Percentiles rank a stretch among this genome's conserved stretches.
Evolutionary conservation across 2,113 vertebrate species (phyloP).

Genomic region (Polyodon spathula): DNA sequence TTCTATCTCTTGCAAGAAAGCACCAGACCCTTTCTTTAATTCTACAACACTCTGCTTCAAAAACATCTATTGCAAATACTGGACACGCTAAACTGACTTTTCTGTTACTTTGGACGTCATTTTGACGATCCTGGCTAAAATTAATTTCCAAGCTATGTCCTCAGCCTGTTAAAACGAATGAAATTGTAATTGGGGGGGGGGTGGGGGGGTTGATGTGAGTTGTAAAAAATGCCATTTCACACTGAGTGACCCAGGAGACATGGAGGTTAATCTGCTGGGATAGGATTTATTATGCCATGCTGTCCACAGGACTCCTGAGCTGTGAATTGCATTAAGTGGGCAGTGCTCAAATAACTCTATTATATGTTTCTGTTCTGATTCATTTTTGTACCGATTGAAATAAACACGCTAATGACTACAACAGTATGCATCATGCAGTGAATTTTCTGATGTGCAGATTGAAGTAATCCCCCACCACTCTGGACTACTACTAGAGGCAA

Average conservation of each 20-base stretch:
- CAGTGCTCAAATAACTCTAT: too few relatives aligned
- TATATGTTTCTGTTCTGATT: too few relatives aligned
- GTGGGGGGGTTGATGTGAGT: background rate
- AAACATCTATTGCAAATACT: background rate
- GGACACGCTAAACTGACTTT: background rate
- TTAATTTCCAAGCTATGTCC: background rate
- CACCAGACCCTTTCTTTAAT: too few relatives aligned
- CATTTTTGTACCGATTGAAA: too few relatives aligned
- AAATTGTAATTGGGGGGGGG: background rate
- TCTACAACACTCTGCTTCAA: too few relatives aligned
- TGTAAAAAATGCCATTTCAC: background rate
- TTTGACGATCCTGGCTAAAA: background rate
- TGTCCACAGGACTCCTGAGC: background rate
- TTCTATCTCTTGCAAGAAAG: too few relatives aligned
- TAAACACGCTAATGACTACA: too few relatives aligned
- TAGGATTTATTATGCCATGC: background rate
- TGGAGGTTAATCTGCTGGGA: background rate
- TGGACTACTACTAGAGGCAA: too few relatives aligned
- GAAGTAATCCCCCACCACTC: too few relatives aligned
- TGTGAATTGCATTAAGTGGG: background rate
- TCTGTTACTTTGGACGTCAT: background rate
- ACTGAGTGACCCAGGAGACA: background rate
- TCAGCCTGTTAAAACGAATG: background rate
- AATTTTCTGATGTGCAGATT: too few relatives aligned
- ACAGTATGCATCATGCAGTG: too few relatives aligned